phyloP scores from a whole-genome alignment of 2,888 invertebrate species.

The Tineola bisselliella region DNA sequence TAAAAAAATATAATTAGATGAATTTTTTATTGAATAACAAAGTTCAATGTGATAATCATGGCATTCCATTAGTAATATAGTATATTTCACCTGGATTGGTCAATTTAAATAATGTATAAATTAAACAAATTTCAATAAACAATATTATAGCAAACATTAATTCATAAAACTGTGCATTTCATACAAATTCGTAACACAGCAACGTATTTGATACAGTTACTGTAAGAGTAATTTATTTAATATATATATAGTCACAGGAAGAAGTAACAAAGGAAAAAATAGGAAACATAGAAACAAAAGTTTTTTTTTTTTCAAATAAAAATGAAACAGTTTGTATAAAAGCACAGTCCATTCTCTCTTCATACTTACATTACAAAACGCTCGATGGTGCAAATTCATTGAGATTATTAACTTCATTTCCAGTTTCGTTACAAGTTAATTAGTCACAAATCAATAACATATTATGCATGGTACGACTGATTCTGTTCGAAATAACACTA shows the following conservation, averaged over 20 bases:
- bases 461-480: neutral
- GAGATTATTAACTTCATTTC: neutral
- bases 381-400: neutral
- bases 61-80: neutral
- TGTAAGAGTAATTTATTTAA: neutral
- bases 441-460: neutral
- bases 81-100: neutral
- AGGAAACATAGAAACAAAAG: neutral
- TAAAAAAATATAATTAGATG: neutral
- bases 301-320: neutral
- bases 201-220: neutral
- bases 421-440: neutral
- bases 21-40: neutral
- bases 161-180: slow-evolving; percentile 6
- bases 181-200: slow-evolving; percentile 2
- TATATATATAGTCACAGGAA: neutral
- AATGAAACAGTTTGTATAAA: slow-evolving; percentile 10
- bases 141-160: neutral
- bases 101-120: neutral
- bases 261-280: neutral
- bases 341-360: slow-evolving; percentile 13
- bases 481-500: neutral
- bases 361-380: slow-evolving; percentile 1
- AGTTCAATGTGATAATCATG: neutral
- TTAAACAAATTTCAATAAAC: neutral